Conservation (phyloP, 1,140 invertebrate species). For the Artemia franciscana region DNA sequence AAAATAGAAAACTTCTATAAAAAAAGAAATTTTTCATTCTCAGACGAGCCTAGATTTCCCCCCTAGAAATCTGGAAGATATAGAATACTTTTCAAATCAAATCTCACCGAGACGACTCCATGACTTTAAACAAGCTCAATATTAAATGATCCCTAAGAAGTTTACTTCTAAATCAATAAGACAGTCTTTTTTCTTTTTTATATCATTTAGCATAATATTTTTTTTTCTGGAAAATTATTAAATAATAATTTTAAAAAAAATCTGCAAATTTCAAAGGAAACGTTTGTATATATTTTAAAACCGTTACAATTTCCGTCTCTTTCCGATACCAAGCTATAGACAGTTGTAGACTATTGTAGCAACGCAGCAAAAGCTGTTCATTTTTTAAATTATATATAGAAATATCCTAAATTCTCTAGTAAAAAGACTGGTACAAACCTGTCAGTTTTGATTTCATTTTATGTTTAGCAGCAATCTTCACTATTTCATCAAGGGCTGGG, state of each 20-base stretch:
- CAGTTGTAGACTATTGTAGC: not conserved
- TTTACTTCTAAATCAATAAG: too few species aligned
- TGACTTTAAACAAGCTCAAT: too few species aligned
- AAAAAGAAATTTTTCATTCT: too few species aligned
- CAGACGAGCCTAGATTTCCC: too few species aligned
- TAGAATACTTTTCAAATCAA: too few species aligned
- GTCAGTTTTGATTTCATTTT: not conserved
- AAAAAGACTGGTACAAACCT: not conserved
- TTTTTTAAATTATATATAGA: not conserved
- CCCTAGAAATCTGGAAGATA: too few species aligned
- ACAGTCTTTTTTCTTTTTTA: too few species aligned
- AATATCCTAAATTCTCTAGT: not conserved
- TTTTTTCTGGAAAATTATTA: too few species aligned
- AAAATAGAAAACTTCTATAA: too few species aligned
- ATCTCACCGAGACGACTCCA: too few species aligned
- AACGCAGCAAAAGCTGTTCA: not conserved
- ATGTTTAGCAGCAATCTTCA: not conserved
- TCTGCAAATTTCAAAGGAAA: not conserved
- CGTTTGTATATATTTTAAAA: not conserved
- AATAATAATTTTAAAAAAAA: not conserved
- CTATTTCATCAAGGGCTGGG: not conserved
- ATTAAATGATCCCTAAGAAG: too few species aligned
- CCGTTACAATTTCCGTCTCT: not conserved
- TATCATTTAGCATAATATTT: too few species aligned
- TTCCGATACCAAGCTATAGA: not conserved